A percentile compares a stretch with the other conserved stretches of the same genome.
Evolutionary conservation across 2,888 invertebrate genomes (phyloP).

Genomic region (Eupeodes luniger): DNA sequence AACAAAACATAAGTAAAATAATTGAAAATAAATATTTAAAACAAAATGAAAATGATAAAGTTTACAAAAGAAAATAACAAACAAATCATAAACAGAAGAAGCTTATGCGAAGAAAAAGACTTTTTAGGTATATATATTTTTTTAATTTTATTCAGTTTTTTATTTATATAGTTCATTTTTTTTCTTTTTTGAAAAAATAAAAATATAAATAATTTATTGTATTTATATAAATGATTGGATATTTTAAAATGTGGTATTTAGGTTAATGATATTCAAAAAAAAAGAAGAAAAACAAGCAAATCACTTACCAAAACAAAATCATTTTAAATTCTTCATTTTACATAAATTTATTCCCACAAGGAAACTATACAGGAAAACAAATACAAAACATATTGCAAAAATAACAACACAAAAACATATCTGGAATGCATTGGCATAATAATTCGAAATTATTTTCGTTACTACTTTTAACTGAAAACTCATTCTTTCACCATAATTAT

Average conservation of each 20-base stretch:
- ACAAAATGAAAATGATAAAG: conserved; percentile 50
- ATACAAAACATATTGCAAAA: conserved; percentile 47
- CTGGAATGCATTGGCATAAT: conserved; percentile 55
- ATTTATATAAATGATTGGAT: conserved; percentile 59
- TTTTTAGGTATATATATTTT: conserved; percentile 68
- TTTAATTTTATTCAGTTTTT: conserved; percentile 52
- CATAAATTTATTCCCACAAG: conserved; percentile 42
- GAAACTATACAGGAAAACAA: conserved; percentile 48
- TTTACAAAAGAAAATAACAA: conserved; percentile 49
- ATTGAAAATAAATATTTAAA: conserved; percentile 58
- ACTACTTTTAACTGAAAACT: not conserved
- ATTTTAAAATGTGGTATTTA: conserved; percentile 63
- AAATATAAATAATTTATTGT: conserved; percentile 59
- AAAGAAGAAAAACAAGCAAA: conserved; percentile 38
- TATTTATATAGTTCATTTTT: conserved; percentile 40
- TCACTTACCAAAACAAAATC: conserved; percentile 43
- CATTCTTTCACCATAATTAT: not conserved
- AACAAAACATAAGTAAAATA: conserved; percentile 64
- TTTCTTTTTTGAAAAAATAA: not conserved
- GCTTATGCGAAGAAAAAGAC: conserved; percentile 76
- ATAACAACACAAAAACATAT: conserved; percentile 63
- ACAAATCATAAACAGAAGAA: conserved; percentile 37
- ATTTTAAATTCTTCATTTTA: conserved; percentile 51
- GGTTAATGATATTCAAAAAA: conserved; percentile 55
- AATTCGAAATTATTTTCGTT: conserved; percentile 16